A percentile compares a stretch with the other conserved stretches of the same genome.
phyloP scores from a whole-genome alignment of 2,797 vertebrate genomes.

The Xenopus petersii region DNA sequence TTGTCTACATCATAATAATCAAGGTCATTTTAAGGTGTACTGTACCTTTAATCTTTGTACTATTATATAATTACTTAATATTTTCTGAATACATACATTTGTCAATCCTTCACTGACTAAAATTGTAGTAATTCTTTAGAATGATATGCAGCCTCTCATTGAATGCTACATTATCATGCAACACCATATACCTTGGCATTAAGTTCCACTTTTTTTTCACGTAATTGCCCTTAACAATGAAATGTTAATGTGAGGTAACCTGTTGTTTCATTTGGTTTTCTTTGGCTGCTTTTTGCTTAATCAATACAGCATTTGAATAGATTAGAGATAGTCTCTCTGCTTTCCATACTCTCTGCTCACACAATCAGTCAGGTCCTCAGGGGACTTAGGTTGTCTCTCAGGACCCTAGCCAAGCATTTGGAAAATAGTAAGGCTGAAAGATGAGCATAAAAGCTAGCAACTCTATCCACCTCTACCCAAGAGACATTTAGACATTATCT shows the following conservation, averaged over 20 bases:
- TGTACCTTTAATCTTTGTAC: too few species aligned
- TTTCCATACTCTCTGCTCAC: constrained; percentile 2
- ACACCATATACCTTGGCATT: too few species aligned
- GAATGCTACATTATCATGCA: too few species aligned
- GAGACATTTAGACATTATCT: constrained; percentile 24
- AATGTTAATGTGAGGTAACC: background rate
- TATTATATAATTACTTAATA: too few species aligned
- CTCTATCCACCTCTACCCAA: background rate
- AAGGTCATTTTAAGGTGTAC: too few species aligned
- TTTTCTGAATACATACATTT: too few species aligned
- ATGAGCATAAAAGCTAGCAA: constrained; percentile 30
- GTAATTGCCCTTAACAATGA: background rate
- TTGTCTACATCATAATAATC: too few species aligned
- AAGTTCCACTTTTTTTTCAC: too few species aligned
- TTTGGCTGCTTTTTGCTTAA: constrained; percentile 3
- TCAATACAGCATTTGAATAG: constrained; percentile 12
- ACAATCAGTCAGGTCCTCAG: constrained; percentile 9
- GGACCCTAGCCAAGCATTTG: constrained; percentile 19
- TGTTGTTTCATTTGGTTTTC: background rate
- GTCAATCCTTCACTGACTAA: too few species aligned
- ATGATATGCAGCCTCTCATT: too few species aligned
- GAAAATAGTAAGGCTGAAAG: constrained; percentile 29
- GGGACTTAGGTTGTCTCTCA: constrained; percentile 25
- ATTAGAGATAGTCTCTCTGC: background rate
- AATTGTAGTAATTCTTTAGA: too few species aligned